These are phyloP conservation scores for Helarctos malayanus DNA, from an alignment of 2,797 vertebrate genomes.

Conservation along the genomic window DNA sequence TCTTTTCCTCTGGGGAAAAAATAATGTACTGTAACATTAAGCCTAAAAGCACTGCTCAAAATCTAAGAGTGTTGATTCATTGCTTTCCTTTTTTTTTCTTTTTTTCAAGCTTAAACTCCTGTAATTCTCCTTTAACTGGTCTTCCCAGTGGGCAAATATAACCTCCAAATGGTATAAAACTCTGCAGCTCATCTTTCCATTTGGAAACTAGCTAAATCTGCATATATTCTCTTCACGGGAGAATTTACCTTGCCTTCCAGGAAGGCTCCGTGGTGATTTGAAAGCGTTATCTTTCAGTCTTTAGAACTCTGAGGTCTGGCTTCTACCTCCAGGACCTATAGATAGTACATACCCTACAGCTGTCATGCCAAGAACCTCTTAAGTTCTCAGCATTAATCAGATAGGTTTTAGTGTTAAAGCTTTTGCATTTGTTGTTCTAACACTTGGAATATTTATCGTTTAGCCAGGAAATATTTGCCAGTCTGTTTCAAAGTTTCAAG, in stretches of 20 bases:
- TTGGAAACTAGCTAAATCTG: conserved; percentile 88
- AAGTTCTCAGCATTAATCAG: conserved; percentile 79
- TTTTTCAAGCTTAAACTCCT: conserved; percentile 83
- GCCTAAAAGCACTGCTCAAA: conserved; percentile 76
- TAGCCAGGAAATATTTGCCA: conserved; percentile 76
- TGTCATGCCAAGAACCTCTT: conserved; percentile 66
- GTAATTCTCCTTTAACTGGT: conserved; percentile 89
- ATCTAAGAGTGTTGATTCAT: conserved; percentile 78
- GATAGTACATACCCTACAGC: conserved; percentile 71
- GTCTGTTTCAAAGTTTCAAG: conserved; percentile 71
- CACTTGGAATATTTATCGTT: conserved; percentile 74
- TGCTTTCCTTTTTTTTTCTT: conserved; percentile 81
- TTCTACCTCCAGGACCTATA: conserved; percentile 72
- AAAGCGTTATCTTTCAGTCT: conserved; percentile 86
- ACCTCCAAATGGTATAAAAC: conserved; percentile 86
- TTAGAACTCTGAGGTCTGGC: conserved; percentile 77
- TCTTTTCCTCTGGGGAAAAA: conserved; percentile 70
- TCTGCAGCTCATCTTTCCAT: conserved; percentile 85
- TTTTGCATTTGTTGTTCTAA: conserved; percentile 71
- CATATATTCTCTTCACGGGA: conserved; percentile 86
- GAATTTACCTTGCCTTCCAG: conserved; percentile 81
- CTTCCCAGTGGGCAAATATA: conserved; percentile 89
- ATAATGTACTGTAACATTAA: conserved; percentile 76
- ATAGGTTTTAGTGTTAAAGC: conserved; percentile 65
- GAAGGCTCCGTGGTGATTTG: conserved; percentile 85